phyloP scores from a whole-genome alignment of 2,113 vertebrate species.

The Natator depressus region DNA sequence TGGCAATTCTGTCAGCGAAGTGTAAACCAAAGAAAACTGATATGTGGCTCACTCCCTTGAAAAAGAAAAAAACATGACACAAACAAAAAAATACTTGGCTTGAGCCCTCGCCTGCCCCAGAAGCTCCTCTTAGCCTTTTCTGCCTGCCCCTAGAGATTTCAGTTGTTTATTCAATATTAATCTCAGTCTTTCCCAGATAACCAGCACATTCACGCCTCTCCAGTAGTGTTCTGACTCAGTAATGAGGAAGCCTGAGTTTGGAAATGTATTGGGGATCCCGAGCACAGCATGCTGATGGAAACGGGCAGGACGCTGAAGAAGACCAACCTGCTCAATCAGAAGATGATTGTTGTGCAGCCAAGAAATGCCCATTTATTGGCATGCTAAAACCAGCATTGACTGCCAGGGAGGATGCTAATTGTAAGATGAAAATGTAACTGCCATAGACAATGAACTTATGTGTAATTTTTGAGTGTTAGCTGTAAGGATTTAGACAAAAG shows the following conservation, averaged over 20 bases:
- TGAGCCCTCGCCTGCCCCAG: slow-evolving; percentile 28
- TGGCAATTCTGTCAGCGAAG: slow-evolving; percentile 36
- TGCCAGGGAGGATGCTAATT: slow-evolving; percentile 51
- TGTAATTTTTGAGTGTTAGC: slow-evolving; percentile 71
- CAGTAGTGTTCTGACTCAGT: slow-evolving; percentile 26
- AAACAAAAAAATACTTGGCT: slow-evolving; percentile 46
- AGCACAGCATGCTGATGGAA: background rate
- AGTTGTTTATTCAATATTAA: slow-evolving; percentile 54
- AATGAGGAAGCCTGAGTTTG: slow-evolving; percentile 30
- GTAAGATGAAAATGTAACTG: slow-evolving; percentile 68
- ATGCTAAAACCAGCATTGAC: background rate
- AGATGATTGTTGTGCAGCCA: slow-evolving; percentile 50
- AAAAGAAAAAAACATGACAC: slow-evolving; percentile 3
- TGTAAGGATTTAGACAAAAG: slow-evolving; percentile 27
- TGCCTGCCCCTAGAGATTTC: background rate
- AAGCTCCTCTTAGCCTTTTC: slow-evolving; percentile 32
- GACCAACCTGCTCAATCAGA: slow-evolving; percentile 27
- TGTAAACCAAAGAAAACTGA: slow-evolving; percentile 39
- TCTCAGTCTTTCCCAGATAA: slow-evolving; percentile 53
- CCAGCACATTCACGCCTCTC: slow-evolving; percentile 11
- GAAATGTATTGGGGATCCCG: slow-evolving; percentile 14
- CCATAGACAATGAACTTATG: slow-evolving; percentile 67
- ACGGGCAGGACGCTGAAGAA: background rate
- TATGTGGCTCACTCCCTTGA: slow-evolving; percentile 20
- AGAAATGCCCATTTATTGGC: slow-evolving; percentile 27